phyloP scores from a whole-genome alignment of 1,140 invertebrate genomes.

The Halyomorpha halys region DNA sequence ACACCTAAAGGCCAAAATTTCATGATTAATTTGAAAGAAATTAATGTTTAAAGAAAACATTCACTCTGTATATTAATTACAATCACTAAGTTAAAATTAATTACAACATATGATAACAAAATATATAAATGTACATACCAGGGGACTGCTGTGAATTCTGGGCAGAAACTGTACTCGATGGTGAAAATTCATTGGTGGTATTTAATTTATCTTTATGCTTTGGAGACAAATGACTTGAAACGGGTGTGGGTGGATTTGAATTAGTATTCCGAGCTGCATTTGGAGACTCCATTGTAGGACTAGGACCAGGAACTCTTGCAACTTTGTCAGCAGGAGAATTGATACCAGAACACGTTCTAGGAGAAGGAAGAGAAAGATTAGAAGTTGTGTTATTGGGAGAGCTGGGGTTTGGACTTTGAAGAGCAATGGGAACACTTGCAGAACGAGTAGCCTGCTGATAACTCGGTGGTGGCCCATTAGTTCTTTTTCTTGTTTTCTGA shows the following conservation, averaged over 20 bases:
- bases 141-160: slow-evolving; percentile 39
- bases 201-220: slow-evolving; percentile 37
- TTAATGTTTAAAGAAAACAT: too few relatives aligned
- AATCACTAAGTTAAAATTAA: too few relatives aligned
- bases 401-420: slow-evolving; percentile 57
- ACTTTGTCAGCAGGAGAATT: slow-evolving; percentile 55
- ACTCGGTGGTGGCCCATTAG: slow-evolving; percentile 69
- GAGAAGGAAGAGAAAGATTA: slow-evolving; percentile 58
- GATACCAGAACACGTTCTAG: slow-evolving; percentile 53
- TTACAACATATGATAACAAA: too few relatives aligned
- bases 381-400: slow-evolving; percentile 60
- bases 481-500: slow-evolving; percentile 42
- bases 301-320: slow-evolving; percentile 47
- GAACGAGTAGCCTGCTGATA: slow-evolving; percentile 72
- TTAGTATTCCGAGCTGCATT: slow-evolving; percentile 36
- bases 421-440: slow-evolving; percentile 70
- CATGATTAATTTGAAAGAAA: too few relatives aligned
- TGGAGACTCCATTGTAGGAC: slow-evolving; percentile 49
- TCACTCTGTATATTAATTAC: too few relatives aligned
- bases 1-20: too few relatives aligned
- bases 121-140: slow-evolving; percentile 32
- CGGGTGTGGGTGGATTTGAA: slow-evolving; percentile 43
- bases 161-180: slow-evolving; percentile 35
- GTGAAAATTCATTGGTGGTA: slow-evolving; percentile 32
- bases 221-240: slow-evolving; percentile 41